Percentiles rank a stretch among this genome's conserved stretches.
These are phyloP conservation scores for Bombus confusus DNA, from an alignment of 1,140 invertebrate genomes.

Conservation along the genomic window DNA sequence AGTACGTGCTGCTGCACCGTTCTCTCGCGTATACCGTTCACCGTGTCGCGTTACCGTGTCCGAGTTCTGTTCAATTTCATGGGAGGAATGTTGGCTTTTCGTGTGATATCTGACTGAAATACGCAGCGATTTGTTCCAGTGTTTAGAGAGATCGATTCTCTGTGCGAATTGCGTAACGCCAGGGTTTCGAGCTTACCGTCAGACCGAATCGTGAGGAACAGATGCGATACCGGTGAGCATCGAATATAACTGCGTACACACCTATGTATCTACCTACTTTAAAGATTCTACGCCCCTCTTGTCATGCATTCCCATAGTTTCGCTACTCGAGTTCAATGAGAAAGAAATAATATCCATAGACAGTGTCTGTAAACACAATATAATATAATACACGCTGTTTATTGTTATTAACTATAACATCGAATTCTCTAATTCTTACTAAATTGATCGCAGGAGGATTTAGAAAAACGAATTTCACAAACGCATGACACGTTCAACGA, in stretches of 20 bases:
- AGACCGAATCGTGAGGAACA: not conserved
- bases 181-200: not conserved
- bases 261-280: too few relatives aligned
- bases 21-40: not conserved
- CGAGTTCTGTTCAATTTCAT: constrained; percentile 12
- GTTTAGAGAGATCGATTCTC: not conserved
- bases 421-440: too few relatives aligned
- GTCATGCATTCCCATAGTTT: not conserved
- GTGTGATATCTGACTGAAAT: not conserved
- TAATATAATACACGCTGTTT: not conserved
- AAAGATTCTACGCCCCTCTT: not conserved
- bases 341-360: not conserved
- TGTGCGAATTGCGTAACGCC: not conserved
- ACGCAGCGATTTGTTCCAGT: not conserved
- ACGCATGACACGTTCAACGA: too few relatives aligned
- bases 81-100: not conserved
- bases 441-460: not conserved
- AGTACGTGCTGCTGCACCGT: not conserved
- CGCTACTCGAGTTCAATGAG: not conserved
- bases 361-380: not conserved
- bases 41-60: not conserved
- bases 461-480: not conserved
- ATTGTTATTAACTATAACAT: not conserved
- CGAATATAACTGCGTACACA: too few relatives aligned
- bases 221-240: not conserved